Conservation (phyloP, 2,797 vertebrate genomes). For the Onychomys arenicola region DNA sequence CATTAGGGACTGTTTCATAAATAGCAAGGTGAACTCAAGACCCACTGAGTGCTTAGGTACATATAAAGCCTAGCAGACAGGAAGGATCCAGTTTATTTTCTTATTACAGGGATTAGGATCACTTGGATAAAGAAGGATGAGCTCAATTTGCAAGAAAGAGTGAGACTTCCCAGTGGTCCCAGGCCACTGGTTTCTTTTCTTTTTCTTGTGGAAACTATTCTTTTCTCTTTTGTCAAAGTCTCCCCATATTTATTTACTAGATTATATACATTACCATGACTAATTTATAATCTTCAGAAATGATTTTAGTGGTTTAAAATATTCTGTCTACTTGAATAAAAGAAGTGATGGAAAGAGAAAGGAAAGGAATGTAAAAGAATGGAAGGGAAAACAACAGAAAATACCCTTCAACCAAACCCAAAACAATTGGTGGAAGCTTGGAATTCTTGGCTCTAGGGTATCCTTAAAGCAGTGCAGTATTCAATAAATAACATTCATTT, state of each 20-base stretch:
- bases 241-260: not conserved
- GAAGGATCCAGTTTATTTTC: not conserved
- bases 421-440: not conserved
- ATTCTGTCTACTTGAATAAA: not conserved
- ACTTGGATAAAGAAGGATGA: not conserved
- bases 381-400: not conserved
- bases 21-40: not conserved
- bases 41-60: not conserved
- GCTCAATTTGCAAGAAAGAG: not conserved
- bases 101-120: not conserved
- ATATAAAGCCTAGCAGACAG: not conserved
- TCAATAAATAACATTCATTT: slow-evolving; percentile 17
- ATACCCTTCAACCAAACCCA: not conserved
- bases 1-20: not conserved
- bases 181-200: not conserved
- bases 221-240: slow-evolving; percentile 16
- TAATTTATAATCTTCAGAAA: not conserved
- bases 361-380: not conserved
- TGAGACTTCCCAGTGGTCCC: not conserved
- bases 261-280: not conserved
- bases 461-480: slow-evolving; percentile 19
- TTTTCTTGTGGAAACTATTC: not conserved
- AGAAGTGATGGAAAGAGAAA: not conserved
- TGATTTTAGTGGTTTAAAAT: slow-evolving; percentile 17
- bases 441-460: not conserved